These are phyloP conservation scores for Sphinx pinastri DNA, from an alignment of 2,888 invertebrate genomes.

Conservation along the genomic window DNA sequence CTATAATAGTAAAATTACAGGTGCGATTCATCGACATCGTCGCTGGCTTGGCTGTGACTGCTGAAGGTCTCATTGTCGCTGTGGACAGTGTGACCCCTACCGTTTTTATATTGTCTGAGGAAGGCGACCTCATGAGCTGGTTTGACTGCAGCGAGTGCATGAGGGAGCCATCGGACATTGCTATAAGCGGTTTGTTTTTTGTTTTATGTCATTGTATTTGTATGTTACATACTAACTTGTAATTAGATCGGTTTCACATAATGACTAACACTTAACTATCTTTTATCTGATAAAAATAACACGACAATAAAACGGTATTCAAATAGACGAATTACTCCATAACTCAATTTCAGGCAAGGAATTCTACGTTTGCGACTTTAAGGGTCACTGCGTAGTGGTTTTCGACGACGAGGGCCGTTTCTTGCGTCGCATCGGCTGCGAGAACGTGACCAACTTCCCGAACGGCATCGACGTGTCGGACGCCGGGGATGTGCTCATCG, in stretches of 20 bases:
- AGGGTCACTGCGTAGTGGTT: slow-evolving; percentile 98
- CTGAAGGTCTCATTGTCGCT: slow-evolving; percentile 96
- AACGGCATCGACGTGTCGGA: slow-evolving; percentile 99
- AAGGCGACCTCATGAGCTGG: slow-evolving; percentile 96
- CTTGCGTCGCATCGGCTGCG: slow-evolving; percentile 96
- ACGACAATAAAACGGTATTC: too few relatives aligned
- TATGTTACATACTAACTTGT: background rate
- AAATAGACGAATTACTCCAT: background rate
- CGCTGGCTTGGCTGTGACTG: slow-evolving; percentile 96
- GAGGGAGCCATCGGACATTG: slow-evolving; percentile 98
- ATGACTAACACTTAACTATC: too few relatives aligned
- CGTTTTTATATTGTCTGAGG: slow-evolving; percentile 96
- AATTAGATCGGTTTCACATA: too few relatives aligned
- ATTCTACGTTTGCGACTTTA: slow-evolving; percentile 98
- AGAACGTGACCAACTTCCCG: slow-evolving; percentile 97
- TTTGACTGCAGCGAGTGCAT: slow-evolving; percentile 99
- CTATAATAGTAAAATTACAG: slow-evolving; percentile 33
- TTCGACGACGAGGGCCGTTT: slow-evolving; percentile 97
- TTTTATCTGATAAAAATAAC: too few relatives aligned
- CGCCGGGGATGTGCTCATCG: slow-evolving; percentile 97
- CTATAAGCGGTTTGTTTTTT: slow-evolving; percentile 90
- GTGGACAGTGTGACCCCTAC: slow-evolving; percentile 99
- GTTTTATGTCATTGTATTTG: background rate
- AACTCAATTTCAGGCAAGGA: slow-evolving; percentile 87
- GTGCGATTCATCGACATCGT: slow-evolving; percentile 94